phyloP scores from a whole-genome alignment of 2,797 vertebrate genomes.

The Sternarchorhynchus goeldii region DNA sequence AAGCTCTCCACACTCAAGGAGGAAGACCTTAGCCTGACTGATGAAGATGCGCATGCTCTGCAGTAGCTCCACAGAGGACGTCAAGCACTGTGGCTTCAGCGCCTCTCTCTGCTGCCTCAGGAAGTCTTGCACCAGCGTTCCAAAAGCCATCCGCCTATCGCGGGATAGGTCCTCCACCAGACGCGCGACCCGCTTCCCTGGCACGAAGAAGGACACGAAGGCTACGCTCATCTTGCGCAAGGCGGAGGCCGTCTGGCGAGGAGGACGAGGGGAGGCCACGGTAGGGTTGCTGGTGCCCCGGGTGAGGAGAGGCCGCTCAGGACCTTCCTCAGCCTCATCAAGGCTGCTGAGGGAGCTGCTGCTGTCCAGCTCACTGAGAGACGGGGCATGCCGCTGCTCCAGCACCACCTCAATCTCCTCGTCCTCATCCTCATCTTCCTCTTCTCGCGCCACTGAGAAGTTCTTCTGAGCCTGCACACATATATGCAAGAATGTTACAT shows the following conservation, averaged over 20 bases:
- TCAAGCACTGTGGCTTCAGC: conserved; percentile 27
- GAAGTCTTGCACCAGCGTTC: conserved; percentile 72
- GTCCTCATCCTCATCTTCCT: conserved; percentile 36
- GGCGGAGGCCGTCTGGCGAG: conserved; percentile 60
- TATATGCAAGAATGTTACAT: not conserved
- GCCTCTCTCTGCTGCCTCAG: conserved; percentile 63
- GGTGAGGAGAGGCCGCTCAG: conserved; percentile 48
- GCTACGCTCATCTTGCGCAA: conserved; percentile 74
- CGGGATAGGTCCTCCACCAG: conserved; percentile 61
- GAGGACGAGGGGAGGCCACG: conserved; percentile 26
- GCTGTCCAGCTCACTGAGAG: conserved; percentile 74
- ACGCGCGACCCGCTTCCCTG: conserved; percentile 69
- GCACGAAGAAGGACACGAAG: conserved; percentile 72
- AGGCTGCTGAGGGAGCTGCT: conserved; percentile 77
- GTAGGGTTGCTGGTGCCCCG: conserved; percentile 53
- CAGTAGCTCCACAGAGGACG: conserved; percentile 56
- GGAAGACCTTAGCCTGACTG: conserved; percentile 60
- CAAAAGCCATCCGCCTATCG: conserved; percentile 67
- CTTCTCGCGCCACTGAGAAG: conserved; percentile 27
- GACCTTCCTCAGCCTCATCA: conserved; percentile 66
- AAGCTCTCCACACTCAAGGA: conserved; percentile 59
- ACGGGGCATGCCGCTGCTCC: conserved; percentile 61
- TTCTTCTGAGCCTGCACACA: conserved; percentile 25
- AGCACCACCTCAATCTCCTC: conserved; percentile 62
- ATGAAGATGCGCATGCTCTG: conserved; percentile 71